A percentile compares a stretch with the other conserved stretches of the same genome.
Conservation (phyloP, 2,888 invertebrate genomes). For the Oithona nana region DNA sequence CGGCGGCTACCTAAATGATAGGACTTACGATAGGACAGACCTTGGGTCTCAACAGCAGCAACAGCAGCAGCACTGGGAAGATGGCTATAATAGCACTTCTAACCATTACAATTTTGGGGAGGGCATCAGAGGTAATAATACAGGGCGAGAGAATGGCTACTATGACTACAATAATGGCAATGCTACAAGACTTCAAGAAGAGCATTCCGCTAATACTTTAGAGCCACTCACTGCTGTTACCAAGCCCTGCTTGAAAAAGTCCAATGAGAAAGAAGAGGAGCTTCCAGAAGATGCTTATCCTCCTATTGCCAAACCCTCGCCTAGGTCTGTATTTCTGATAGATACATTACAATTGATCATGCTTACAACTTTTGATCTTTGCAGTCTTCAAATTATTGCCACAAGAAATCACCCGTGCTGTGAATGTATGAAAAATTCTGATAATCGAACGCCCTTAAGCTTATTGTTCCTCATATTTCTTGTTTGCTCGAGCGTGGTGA, state of each 20-base stretch:
- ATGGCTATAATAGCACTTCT: background rate
- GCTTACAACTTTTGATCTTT: no score
- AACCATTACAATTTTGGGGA: background rate
- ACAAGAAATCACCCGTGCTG: background rate
- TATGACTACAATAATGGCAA: background rate
- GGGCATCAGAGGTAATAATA: background rate
- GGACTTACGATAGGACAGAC: no score
- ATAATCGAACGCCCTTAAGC: background rate
- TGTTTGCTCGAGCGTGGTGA: background rate
- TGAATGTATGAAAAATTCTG: background rate
- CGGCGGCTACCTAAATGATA: background rate
- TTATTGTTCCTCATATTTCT: background rate
- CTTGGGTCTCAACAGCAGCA: background rate
- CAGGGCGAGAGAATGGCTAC: no score
- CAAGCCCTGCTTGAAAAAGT: no score
- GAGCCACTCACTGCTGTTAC: background rate
- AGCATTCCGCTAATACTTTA: background rate
- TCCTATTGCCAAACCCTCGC: background rate
- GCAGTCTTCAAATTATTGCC: constrained; percentile 1
- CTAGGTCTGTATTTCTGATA: no score
- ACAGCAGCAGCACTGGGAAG: background rate
- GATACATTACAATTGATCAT: no score
- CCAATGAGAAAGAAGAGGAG: background rate
- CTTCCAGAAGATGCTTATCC: background rate
- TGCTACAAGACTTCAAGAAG: background rate